Conservation (phyloP, 2,888 invertebrate genomes). For the Tryphoninae sp. region DNA sequence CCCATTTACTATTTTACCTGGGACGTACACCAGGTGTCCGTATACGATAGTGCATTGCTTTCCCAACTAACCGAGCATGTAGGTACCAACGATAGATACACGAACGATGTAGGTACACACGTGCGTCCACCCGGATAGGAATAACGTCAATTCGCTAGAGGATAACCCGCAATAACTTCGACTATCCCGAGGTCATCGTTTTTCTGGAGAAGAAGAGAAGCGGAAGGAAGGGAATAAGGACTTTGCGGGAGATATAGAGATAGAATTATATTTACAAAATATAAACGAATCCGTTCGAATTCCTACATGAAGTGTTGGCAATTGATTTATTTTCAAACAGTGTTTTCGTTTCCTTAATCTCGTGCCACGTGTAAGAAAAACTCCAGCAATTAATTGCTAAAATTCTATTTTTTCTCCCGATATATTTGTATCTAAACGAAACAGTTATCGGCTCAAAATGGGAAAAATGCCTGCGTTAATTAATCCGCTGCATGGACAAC, state of each 20-base stretch:
- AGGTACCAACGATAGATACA: background rate
- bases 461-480: too few relatives aligned
- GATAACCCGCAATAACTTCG: background rate
- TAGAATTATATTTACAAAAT: background rate
- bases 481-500: too few relatives aligned
- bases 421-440: too few relatives aligned
- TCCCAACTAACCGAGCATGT: background rate
- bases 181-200: background rate
- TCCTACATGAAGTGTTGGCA: too few relatives aligned
- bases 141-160: background rate
- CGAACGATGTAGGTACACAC: background rate
- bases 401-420: too few relatives aligned
- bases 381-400: too few relatives aligned
- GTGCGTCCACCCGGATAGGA: background rate
- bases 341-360: too few relatives aligned
- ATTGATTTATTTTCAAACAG: too few relatives aligned
- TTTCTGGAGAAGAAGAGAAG: background rate
- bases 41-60: background rate
- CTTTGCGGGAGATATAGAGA: background rate
- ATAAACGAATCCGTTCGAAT: too few relatives aligned
- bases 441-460: too few relatives aligned
- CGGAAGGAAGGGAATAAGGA: background rate
- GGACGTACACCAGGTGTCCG: slow-evolving; percentile 49
- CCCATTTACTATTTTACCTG: slow-evolving; percentile 59
- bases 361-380: too few relatives aligned